phyloP scores from a whole-genome alignment of 2,113 vertebrate genomes.

The Orycteropus afer region DNA sequence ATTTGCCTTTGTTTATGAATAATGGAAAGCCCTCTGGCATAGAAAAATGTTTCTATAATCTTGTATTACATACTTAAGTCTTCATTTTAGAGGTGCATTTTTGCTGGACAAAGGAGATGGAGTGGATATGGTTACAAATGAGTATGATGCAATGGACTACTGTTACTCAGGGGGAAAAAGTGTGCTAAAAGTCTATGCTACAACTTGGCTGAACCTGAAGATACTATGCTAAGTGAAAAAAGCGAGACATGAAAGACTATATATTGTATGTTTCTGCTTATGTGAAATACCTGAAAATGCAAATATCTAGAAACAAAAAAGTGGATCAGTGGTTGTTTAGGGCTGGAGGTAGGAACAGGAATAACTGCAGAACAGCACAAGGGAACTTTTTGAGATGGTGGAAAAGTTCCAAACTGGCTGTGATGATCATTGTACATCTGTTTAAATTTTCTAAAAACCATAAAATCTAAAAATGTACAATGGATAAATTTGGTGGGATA shows the following conservation, averaged over 20 bases:
- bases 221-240: background rate
- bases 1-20: background rate
- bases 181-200: background rate
- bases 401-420: background rate
- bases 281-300: background rate
- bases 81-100: background rate
- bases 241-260: background rate
- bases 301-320: background rate
- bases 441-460: background rate
- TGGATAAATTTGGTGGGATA: background rate
- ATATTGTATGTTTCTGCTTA: background rate
- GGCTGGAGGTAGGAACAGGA: background rate
- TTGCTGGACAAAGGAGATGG: background rate
- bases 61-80: background rate
- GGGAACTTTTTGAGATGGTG: background rate
- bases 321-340: background rate
- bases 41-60: background rate
- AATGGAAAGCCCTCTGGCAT: background rate
- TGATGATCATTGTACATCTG: background rate
- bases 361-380: background rate
- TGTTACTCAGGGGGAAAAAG: background rate
- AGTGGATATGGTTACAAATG: slow-evolving; percentile 18
- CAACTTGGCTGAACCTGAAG: background rate
- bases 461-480: background rate
- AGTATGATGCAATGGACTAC: background rate